Percentiles rank a stretch among this genome's conserved stretches.
Evolutionary conservation across 2,797 vertebrate species (phyloP).

Genomic region (Notoglanidium macrostoma): DNA sequence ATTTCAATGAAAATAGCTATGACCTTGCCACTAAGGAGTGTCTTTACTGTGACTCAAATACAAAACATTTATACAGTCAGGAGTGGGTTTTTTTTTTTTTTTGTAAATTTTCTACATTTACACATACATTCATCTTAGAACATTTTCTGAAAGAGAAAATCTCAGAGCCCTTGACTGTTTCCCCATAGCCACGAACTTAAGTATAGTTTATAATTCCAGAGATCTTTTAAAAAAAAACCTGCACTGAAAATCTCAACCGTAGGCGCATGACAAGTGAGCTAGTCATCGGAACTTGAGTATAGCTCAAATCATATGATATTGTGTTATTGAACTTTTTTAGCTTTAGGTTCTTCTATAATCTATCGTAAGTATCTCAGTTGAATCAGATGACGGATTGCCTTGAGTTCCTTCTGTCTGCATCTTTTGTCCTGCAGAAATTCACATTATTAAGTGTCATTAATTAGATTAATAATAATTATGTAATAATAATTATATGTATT

Average conservation of each 20-base stretch:
- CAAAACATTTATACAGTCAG: not conserved
- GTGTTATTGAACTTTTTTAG: not conserved
- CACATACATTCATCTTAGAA: not conserved
- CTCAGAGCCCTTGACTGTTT: not conserved
- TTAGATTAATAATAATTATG: not conserved
- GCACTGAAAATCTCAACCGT: not conserved
- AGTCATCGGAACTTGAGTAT: not conserved
- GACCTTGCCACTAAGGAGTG: conserved; percentile 10
- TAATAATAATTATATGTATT: not conserved
- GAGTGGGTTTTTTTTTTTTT: not conserved
- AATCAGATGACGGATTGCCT: not conserved
- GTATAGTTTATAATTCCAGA: not conserved
- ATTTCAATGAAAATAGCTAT: conserved; percentile 13
- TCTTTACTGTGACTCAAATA: conserved; percentile 5
- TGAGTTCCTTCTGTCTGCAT: not conserved
- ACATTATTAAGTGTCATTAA: conserved; percentile 8
- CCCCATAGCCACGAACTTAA: not conserved
- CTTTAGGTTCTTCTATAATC: not conserved
- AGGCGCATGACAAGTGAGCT: not conserved
- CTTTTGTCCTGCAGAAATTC: not conserved
- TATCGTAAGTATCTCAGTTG: not conserved
- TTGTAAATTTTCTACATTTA: not conserved
- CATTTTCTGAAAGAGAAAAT: conserved; percentile 14
- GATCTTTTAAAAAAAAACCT: not conserved
- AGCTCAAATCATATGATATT: not conserved